These are phyloP conservation scores for Lonchura striata DNA, from an alignment of 2,113 vertebrate species.

Conservation along the genomic window DNA sequence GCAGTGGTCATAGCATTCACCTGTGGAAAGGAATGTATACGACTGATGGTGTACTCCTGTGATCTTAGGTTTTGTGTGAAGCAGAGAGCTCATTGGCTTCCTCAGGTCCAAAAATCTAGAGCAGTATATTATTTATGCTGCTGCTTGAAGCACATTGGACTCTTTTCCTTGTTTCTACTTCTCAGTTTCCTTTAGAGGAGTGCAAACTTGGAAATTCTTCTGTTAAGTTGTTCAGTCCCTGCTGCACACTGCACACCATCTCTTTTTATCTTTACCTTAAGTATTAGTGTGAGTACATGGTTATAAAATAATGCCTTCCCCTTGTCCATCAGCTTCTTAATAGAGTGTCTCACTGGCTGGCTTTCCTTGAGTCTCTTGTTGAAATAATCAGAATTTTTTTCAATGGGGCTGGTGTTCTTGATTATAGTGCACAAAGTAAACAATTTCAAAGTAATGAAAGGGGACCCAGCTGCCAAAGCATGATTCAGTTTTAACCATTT, in stretches of 20 bases:
- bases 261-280: not conserved
- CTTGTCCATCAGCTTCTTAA: not conserved
- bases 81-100: not conserved
- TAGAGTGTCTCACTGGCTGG: not conserved
- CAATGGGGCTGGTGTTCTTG: not conserved
- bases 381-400: not conserved
- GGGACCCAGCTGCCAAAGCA: not conserved
- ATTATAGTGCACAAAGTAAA: not conserved
- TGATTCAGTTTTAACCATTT: not conserved
- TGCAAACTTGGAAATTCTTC: not conserved
- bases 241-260: not conserved
- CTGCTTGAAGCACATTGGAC: not conserved
- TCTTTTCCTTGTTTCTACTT: not conserved
- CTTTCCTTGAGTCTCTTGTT: not conserved
- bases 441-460: not conserved
- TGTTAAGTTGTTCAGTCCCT: not conserved
- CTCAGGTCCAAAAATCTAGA: not conserved
- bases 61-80: not conserved
- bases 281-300: rapidly evolving
- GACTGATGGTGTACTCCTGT: not conserved
- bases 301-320: not conserved
- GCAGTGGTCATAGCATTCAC: not conserved
- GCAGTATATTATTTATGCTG: not conserved
- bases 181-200: not conserved
- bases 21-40: not conserved